phyloP scores from a whole-genome alignment of 1,140 invertebrate species.

The Papilio dardanus region DNA sequence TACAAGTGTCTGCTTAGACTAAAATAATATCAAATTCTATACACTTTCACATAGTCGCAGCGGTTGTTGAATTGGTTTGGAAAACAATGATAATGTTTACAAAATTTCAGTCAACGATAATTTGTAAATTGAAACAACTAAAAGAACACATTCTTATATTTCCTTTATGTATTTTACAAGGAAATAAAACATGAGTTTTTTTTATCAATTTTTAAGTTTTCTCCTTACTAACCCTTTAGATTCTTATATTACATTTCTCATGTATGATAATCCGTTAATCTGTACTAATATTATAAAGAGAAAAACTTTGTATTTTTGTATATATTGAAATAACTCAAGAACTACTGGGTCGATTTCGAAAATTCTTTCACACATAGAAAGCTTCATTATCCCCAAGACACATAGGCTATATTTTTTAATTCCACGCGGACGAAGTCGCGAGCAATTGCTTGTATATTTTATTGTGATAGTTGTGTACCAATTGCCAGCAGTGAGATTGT shows the following conservation, averaged over 20 bases:
- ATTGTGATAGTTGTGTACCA: conserved; percentile 6
- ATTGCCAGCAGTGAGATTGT: conserved; percentile 7
- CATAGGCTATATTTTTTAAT: too few relatives aligned
- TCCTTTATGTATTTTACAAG: too few relatives aligned
- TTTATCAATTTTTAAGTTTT: too few relatives aligned
- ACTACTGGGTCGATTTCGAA: too few relatives aligned
- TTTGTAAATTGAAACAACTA: not conserved
- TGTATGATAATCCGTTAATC: not conserved
- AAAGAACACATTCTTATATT: not conserved
- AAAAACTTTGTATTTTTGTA: too few relatives aligned
- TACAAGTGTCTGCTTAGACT: not conserved
- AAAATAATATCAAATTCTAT: not conserved
- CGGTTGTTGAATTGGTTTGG: not conserved
- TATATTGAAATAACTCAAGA: too few relatives aligned
- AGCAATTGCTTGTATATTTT: too few relatives aligned
- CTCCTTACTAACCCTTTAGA: not conserved
- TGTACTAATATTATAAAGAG: too few relatives aligned
- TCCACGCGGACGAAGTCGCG: too few relatives aligned
- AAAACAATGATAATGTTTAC: not conserved
- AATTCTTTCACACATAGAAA: too few relatives aligned
- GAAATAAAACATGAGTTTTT: too few relatives aligned
- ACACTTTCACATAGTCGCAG: not conserved
- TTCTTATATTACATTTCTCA: not conserved
- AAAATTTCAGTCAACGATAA: not conserved
- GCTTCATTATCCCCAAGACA: too few relatives aligned